Conservation (phyloP, 2,888 invertebrate species). For the Drosophila mayaguana region DNA sequence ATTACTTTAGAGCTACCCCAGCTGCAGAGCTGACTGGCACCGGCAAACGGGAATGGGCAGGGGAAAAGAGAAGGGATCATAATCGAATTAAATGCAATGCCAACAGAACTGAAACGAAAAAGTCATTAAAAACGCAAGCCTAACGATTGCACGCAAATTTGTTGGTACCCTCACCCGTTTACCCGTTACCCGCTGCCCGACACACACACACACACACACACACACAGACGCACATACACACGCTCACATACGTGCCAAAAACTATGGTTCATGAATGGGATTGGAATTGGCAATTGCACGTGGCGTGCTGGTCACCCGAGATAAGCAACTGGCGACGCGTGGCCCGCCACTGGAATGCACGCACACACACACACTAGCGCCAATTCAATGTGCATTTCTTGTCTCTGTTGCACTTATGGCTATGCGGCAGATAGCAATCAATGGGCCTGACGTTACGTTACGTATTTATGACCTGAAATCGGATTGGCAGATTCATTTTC, state of each 20-base stretch:
- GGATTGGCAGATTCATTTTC: conserved; percentile 65
- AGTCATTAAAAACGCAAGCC: conserved; percentile 74
- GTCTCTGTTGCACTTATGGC: conserved; percentile 20
- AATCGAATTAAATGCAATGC: conserved; percentile 80
- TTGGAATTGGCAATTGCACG: conserved; percentile 63
- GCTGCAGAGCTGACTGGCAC: conserved; percentile 8
- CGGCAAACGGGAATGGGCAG: conserved; percentile 2
- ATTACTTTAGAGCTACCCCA: conserved; percentile 64
- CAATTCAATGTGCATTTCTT: neutral
- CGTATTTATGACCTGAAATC: conserved; percentile 73
- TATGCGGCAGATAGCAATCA: conserved; percentile 38
- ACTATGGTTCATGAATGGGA: conserved; percentile 63
- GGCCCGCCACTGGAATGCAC: conserved; percentile 46
- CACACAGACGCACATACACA: conserved; percentile 9
- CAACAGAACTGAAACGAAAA: conserved; percentile 57
- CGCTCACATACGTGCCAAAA: conserved; percentile 40
- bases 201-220: conserved; percentile 15
- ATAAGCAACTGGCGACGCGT: conserved; percentile 83
- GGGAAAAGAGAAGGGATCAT: conserved; percentile 51
- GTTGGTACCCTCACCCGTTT: conserved; percentile 47
- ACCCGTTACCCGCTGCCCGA: neutral
- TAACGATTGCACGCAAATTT: conserved; percentile 81
- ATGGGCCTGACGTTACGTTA: conserved; percentile 38
- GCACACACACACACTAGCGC: conserved; percentile 10
- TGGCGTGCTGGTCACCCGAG: conserved; percentile 83